Base-by-base conservation (phyloP, 2,797 vertebrate species). In the Hemitrygon akajei region DNA sequence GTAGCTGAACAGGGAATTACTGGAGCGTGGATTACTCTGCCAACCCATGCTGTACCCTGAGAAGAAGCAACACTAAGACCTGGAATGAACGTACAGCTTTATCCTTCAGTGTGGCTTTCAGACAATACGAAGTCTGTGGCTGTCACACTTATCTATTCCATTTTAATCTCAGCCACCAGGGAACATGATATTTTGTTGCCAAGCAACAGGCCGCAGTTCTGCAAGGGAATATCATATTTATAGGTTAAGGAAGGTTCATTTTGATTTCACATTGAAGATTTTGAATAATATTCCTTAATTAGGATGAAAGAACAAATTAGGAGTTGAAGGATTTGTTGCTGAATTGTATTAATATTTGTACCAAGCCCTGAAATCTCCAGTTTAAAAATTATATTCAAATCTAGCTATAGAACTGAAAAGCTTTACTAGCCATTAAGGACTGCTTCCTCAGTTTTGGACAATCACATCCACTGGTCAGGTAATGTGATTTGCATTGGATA, bases 141-240 rank as follows among this genome's bases (percentile, higher is more conserved):
- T 69, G 86, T 89, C 60, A 69, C 60, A 69, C 63, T 69, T 89
- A 89, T 69, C 86, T 89, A 40, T 89, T 89, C 63, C 86, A 89
- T 89, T 89, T 89, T 89, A 89, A 89, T 89, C 86, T 89, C 86
- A 89, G 86, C 86, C 86, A 89, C 86, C 86, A 89, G 86, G 86
- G 63, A 89, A 69, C 86, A 89, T 66, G 84, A 87, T 89, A 89
- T 89, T 89, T 89, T 89, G 86, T 89, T 89, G 86, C 86, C 86
- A 89, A 89, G 86, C 86, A 89, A 89, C 86, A 69, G 58, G 63
- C 60, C n/a, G 7, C 66, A 69, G 66, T 69, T 66, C 60, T 69
- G 86, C 60, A 89, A 89, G 69, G 86, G 86, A 89, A 89, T 89
- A 69, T n/a, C 60, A 66, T 89, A 66, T 89, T 89, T 89, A 89